A percentile compares a stretch with the other conserved stretches of the same genome.
These are phyloP conservation scores for Cydia splendana DNA, from an alignment of 1,140 invertebrate species.

Conservation along the genomic window DNA sequence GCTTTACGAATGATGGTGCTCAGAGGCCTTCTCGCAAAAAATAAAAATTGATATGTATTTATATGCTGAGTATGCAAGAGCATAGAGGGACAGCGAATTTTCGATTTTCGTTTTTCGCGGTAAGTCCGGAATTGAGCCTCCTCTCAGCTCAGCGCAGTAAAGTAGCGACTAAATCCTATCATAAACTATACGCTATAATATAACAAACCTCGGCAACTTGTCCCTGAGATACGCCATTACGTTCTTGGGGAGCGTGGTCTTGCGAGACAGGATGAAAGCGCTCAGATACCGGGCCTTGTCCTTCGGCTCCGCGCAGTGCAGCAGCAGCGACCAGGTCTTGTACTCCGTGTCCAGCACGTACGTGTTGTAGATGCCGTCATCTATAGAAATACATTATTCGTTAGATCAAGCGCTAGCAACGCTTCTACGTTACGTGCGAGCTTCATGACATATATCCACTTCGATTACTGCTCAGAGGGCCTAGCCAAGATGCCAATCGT, in stretches of 20 bases:
- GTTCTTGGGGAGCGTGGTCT: constrained; percentile 82
- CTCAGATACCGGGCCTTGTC: constrained; percentile 89
- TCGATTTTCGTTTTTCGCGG: too few species aligned
- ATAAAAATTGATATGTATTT: too few species aligned
- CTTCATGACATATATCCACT: too few species aligned
- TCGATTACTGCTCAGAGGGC: too few species aligned
- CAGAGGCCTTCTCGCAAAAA: too few species aligned
- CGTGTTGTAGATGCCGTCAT: constrained; percentile 94
- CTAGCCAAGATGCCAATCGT: too few species aligned
- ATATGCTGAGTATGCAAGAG: too few species aligned
- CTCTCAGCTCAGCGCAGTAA: background rate
- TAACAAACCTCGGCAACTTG: constrained; percentile 81
- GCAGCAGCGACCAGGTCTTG: constrained; percentile 87
- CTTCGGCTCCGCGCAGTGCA: constrained; percentile 92
- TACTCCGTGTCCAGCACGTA: constrained; percentile 92
- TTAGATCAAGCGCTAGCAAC: background rate
- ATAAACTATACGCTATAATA: background rate
- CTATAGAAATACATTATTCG: constrained; percentile 71
- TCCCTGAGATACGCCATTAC: constrained; percentile 81
- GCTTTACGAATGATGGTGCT: too few species aligned
- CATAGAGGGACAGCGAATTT: too few species aligned
- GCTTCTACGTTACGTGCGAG: too few species aligned
- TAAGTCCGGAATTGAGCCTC: background rate
- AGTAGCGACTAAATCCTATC: background rate
- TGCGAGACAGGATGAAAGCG: constrained; percentile 89